Conservation (phyloP, 2,888 invertebrate species). For the Tenthredo amoena region DNA sequence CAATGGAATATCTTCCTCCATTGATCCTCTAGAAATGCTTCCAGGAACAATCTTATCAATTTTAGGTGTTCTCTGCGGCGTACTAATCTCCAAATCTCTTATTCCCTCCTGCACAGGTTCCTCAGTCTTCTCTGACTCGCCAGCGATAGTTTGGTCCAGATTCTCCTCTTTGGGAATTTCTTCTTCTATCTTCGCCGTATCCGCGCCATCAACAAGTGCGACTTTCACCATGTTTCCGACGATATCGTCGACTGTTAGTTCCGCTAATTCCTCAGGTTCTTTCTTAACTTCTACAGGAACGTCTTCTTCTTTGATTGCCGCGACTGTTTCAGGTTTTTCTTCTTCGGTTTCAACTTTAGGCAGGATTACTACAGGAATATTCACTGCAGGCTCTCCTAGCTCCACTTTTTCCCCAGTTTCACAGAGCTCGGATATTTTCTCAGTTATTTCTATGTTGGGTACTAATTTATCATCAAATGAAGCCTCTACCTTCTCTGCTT, state of each 20-base stretch:
- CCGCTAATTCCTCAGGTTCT: constrained; percentile 29
- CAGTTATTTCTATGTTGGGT: neutral
- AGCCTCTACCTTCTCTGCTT: neutral
- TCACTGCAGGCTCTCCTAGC: neutral
- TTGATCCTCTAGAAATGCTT: constrained; percentile 53
- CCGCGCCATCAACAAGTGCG: neutral
- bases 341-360: neutral
- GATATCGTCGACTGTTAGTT: constrained; percentile 66
- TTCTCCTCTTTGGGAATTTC: neutral
- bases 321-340: neutral
- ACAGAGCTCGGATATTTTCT: neutral
- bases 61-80: constrained; percentile 40
- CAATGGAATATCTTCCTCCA: constrained; percentile 49
- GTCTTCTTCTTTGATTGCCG: neutral
- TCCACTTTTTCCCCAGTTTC: neutral
- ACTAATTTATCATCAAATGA: neutral
- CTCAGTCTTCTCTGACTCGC: neutral
- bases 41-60: constrained; percentile 53
- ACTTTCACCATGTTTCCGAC: constrained; percentile 54
- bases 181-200: neutral
- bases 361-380: neutral
- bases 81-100: neutral
- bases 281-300: neutral
- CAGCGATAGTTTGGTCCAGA: neutral
- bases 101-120: neutral